These are phyloP conservation scores for Choreutis nemorana DNA, from an alignment of 2,888 invertebrate species.

Conservation along the genomic window DNA sequence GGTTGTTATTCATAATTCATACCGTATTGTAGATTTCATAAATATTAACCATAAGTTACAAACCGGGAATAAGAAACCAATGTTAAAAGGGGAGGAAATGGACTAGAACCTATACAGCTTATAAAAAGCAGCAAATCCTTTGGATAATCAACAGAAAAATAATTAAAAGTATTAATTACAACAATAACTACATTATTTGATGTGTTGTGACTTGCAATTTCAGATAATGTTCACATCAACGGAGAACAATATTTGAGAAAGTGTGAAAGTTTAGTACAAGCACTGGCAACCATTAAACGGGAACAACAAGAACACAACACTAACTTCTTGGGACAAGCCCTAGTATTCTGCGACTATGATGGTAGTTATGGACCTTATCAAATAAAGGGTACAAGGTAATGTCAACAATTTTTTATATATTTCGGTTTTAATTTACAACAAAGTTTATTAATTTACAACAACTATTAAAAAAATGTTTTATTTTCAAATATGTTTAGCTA, in stretches of 20 bases:
- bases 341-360: conserved; percentile 69
- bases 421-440: no score
- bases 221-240: conserved; percentile 44
- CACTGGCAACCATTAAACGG: conserved; percentile 50
- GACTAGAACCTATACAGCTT: no score
- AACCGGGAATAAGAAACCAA: no score
- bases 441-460: no score
- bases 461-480: not conserved
- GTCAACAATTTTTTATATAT: no score
- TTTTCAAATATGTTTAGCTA: not conserved
- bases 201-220: conserved; percentile 8
- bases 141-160: no score
- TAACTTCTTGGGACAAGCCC: conserved; percentile 51
- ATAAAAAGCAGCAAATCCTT: no score
- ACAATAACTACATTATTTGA: conserved; percentile 39
- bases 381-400: no score
- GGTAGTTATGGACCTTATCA: conserved; percentile 69
- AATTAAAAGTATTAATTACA: not conserved
- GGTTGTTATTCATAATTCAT: no score
- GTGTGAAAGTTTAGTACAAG: conserved; percentile 72
- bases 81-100: no score
- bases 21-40: no score
- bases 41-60: no score
- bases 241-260: conserved; percentile 69
- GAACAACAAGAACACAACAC: conserved; percentile 70